phyloP scores from a whole-genome alignment of 2,113 vertebrate genomes.

The Pitta sordida region DNA sequence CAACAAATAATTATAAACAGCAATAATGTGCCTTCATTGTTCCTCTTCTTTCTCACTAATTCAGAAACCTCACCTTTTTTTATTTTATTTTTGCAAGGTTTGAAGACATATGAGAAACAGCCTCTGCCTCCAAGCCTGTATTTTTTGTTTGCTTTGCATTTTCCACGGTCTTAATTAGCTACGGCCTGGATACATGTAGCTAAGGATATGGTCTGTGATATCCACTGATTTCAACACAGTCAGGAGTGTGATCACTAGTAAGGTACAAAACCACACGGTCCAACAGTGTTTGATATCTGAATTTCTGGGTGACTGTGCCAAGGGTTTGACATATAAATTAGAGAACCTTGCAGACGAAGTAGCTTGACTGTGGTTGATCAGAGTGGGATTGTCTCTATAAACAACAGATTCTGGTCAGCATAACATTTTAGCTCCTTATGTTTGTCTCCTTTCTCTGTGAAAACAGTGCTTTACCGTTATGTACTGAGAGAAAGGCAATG shows the following conservation, averaged over 20 bases:
- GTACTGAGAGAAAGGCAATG: not conserved
- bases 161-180: not conserved
- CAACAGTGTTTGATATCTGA: not conserved
- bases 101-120: not conserved
- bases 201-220: not conserved
- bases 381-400: not conserved
- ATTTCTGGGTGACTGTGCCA: not conserved
- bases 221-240: not conserved
- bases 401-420: not conserved
- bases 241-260: not conserved
- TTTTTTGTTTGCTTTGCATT: not conserved
- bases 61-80: not conserved
- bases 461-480: not conserved
- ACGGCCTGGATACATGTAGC: not conserved
- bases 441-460: not conserved
- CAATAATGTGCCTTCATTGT: not conserved
- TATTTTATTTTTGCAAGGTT: not conserved
- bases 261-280: rapidly evolving
- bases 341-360: not conserved
- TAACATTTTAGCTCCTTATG: not conserved
- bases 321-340: not conserved
- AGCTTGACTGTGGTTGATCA: not conserved
- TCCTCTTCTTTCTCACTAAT: not conserved
- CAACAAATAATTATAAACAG: not conserved
- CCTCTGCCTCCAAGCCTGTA: not conserved